Evolutionary conservation across 2,113 vertebrate species (phyloP).

Genomic region (Pipra filicauda): DNA sequence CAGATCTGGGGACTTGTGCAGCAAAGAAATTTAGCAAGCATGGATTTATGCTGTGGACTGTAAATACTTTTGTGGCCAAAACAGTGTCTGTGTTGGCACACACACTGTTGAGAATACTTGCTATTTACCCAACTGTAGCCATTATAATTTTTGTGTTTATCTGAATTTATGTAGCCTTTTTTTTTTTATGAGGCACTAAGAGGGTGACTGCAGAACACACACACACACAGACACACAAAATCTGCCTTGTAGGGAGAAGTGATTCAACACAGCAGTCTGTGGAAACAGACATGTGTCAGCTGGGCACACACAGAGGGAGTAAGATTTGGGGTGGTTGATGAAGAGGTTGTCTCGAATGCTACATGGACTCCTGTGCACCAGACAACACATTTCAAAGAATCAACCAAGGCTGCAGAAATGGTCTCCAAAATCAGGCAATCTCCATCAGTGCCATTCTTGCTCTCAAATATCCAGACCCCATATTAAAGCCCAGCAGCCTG

Average conservation of each 20-base stretch:
- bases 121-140: neutral
- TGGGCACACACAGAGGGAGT: neutral
- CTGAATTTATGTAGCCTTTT: neutral
- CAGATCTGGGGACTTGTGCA: neutral
- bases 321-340: neutral
- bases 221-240: neutral
- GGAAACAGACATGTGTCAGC: neutral
- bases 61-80: conserved; percentile 10
- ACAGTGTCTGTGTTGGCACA: neutral
- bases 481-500: neutral
- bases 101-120: neutral
- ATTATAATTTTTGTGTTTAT: neutral
- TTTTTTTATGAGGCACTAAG: neutral
- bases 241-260: neutral
- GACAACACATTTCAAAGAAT: neutral
- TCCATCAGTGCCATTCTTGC: neutral
- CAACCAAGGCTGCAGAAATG: neutral
- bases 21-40: neutral
- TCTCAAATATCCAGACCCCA: neutral
- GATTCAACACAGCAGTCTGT: neutral
- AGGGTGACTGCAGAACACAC: neutral
- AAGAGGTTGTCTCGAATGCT: neutral
- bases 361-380: neutral
- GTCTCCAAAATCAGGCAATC: neutral
- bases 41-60: neutral